Percentiles rank a stretch among this genome's conserved stretches.
Conservation (phyloP, 2,888 invertebrate genomes). For the Torymus tubicola region DNA sequence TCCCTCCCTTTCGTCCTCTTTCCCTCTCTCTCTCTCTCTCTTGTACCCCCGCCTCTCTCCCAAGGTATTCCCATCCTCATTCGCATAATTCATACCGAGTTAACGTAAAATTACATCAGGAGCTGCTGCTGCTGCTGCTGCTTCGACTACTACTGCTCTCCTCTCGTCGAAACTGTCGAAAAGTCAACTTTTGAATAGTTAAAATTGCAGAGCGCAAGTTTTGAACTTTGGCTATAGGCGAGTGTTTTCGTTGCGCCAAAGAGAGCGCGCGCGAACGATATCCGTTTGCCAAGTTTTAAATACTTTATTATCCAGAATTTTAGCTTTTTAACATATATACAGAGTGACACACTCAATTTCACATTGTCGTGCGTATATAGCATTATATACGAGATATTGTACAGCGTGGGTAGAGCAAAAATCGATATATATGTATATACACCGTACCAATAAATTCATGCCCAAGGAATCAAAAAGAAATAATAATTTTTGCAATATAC, state of each 20-base stretch:
- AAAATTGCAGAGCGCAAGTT: conserved; percentile 36
- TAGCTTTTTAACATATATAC: not conserved
- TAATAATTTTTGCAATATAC: no score
- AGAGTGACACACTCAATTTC: not conserved
- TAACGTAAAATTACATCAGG: conserved; percentile 51
- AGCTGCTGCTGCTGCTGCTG: not conserved
- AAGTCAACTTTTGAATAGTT: conserved; percentile 42
- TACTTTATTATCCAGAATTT: not conserved
- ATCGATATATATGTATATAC: no score
- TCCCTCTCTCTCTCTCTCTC: not conserved
- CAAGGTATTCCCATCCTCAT: conserved; percentile 39
- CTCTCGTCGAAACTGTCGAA: conserved; percentile 42
- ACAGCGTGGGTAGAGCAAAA: no score
- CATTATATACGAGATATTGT: no score
- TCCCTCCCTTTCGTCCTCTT: conserved; percentile 7
- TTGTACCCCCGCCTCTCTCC: conserved; percentile 1
- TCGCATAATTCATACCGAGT: conserved; percentile 56
- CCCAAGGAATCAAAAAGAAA: no score
- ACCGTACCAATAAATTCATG: no score
- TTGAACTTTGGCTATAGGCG: conserved; percentile 30
- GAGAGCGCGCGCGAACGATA: conserved; percentile 6
- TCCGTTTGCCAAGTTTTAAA: not conserved
- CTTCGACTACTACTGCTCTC: no score
- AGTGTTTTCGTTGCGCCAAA: conserved; percentile 13
- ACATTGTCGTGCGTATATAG: no score